phyloP scores from a whole-genome alignment of 2,797 vertebrate species.

The Falco berigora region DNA sequence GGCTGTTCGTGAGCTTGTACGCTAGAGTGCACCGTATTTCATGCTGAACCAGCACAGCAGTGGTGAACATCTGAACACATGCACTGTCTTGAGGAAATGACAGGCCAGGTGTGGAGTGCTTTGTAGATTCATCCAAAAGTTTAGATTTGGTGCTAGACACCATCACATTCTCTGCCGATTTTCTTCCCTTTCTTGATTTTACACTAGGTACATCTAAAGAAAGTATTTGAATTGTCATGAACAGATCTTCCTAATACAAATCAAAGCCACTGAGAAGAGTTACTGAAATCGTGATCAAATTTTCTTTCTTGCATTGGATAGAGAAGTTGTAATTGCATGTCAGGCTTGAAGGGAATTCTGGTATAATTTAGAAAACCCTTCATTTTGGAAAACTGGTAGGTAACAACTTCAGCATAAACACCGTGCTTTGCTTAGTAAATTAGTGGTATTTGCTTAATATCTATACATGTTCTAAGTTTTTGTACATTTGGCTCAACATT shows the following conservation, averaged over 20 bases:
- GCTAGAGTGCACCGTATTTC: conserved; percentile 29
- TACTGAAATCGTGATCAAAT: neutral
- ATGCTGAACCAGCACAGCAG: neutral
- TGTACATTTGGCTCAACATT: neutral
- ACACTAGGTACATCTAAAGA: neutral
- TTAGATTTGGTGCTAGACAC: neutral
- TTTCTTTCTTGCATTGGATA: neutral
- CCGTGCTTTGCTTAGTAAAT: neutral
- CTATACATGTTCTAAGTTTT: neutral
- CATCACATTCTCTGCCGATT: neutral
- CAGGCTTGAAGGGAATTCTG: neutral
- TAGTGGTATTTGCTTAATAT: neutral
- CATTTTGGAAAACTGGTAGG: neutral
- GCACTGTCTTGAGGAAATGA: neutral
- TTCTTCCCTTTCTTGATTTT: neutral
- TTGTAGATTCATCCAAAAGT: neutral
- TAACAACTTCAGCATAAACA: neutral
- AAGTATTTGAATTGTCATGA: neutral
- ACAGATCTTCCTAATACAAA: neutral
- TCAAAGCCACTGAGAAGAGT: neutral
- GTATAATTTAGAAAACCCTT: neutral
- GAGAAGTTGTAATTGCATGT: neutral
- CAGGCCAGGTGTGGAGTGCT: neutral
- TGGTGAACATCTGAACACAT: neutral
- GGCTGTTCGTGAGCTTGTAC: neutral